Evolutionary conservation across 1,140 invertebrate species (phyloP).

Genomic region (Spodoptera frugiperda): DNA sequence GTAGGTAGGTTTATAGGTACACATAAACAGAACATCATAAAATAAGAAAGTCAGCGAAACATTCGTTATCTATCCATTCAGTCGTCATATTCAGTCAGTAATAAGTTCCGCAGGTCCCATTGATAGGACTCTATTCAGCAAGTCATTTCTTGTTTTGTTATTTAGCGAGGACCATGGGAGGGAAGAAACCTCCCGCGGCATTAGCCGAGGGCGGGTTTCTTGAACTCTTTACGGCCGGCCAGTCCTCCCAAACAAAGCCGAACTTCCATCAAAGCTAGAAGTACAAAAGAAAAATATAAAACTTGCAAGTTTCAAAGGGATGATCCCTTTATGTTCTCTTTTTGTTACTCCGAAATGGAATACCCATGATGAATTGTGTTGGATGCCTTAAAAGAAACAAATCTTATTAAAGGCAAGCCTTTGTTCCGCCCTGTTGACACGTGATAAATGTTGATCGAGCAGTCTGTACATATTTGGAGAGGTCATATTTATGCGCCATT

Average conservation of each 20-base stretch:
- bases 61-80: conserved; percentile 1
- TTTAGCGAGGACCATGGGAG: conserved; percentile 33
- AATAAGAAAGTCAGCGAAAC: background rate
- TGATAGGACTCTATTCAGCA: conserved; percentile 34
- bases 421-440: conserved; percentile 1
- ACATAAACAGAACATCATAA: background rate
- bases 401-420: conserved; percentile 46
- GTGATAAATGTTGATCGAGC: conserved; percentile 21
- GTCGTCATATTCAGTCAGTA: conserved; percentile 13
- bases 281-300: conserved; percentile 76
- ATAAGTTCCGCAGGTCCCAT: conserved; percentile 36
- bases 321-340: conserved; percentile 71
- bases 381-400: conserved; percentile 62
- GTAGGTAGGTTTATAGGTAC: no score
- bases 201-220: conserved; percentile 49
- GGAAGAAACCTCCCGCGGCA: conserved; percentile 25
- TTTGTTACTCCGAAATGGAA: conserved; percentile 65
- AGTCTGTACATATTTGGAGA: background rate
- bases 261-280: conserved; percentile 72
- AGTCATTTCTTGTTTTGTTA: conserved; percentile 46
- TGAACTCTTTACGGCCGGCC: conserved; percentile 57
- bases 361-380: conserved; percentile 64
- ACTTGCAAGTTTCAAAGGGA: conserved; percentile 76
- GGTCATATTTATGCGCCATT: background rate
- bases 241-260: conserved; percentile 67